Conservation (phyloP, 2,888 invertebrate genomes). For the Parnassius apollo region DNA sequence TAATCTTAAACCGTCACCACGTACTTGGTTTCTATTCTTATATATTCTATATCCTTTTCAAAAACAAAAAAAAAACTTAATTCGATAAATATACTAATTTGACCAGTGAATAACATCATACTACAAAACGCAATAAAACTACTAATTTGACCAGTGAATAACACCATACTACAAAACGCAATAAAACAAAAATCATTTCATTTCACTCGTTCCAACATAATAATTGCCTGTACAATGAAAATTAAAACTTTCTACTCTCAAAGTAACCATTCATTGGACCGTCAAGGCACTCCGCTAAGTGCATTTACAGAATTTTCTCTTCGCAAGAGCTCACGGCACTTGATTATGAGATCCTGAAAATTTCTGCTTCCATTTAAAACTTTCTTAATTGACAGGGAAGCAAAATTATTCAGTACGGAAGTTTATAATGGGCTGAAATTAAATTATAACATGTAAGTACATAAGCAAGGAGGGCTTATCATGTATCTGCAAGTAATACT, state of each 20-base stretch:
- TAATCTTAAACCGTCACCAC: too few species aligned
- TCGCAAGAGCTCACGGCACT: slow-evolving; percentile 26
- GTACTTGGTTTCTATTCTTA: too few species aligned
- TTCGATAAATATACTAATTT: too few species aligned
- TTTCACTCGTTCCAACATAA: background rate
- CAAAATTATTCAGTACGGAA: slow-evolving; percentile 47
- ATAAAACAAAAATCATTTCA: background rate
- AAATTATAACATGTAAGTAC: slow-evolving; percentile 28
- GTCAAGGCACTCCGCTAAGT: slow-evolving; percentile 22
- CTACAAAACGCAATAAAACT: too few species aligned
- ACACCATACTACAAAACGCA: too few species aligned
- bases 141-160: too few species aligned
- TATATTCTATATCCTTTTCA: too few species aligned
- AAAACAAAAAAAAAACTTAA: too few species aligned
- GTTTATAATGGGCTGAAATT: slow-evolving; percentile 32
- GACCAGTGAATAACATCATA: too few species aligned
- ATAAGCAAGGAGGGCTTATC: too few species aligned
- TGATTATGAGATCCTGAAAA: slow-evolving; percentile 44
- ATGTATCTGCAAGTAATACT: too few species aligned
- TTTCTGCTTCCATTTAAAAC: slow-evolving; percentile 46
- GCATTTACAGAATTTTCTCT: slow-evolving; percentile 29
- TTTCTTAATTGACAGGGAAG: slow-evolving; percentile 43
- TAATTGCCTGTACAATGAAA: slow-evolving; percentile 10
- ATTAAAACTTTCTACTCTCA: slow-evolving; percentile 11
- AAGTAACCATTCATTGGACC: slow-evolving; percentile 18